Evolutionary conservation across 2,888 invertebrate genomes (phyloP), one percentile per base, ranked within the genome.

Genomic region (Frankliniella fusca): DNA sequence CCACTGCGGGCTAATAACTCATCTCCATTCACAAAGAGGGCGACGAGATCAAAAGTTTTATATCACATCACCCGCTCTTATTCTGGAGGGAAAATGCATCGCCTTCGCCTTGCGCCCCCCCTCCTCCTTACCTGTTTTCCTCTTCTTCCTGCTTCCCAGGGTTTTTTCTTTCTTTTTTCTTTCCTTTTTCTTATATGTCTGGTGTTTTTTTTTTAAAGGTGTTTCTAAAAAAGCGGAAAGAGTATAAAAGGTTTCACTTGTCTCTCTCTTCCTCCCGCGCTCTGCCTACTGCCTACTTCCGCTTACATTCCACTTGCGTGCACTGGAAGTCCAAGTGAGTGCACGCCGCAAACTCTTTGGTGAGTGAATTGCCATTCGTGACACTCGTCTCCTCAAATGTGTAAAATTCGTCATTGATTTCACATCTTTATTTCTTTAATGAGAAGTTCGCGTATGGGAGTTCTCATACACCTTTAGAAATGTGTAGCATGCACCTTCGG

Each of bases 11-110:
- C 70, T 76, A 76, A 76, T 76, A 76, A 76, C 70, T 76, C 70
- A 76, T 76, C 70, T 76, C 70, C 70, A 76, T 76, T 76, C 70
- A 76, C 70, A 76, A 76, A 76, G 70, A 27, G 70, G 27, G 70
- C 70, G 70, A 76, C 70, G 70, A 76, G 70, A 76, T 76, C 70
- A 76, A 76, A 76, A 76, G 70, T 76, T 76, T 76, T 76, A 76
- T 76, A 76, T 76, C 70, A 23, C 70, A 76, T 76, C 70, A 76
- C 70, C 23, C 70, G 70, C 70, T 20, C 61, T 61, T 61, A 18
- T 61, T 61, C n/a, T 61, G 27, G 11, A 70, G 70, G 70, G 27
- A 27, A 27, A 76, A 76, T 23, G 70, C 70, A 76, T 54, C 54
- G 10, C 54, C 54, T 54, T 54, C 54, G 10, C 54, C 54, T 54